phyloP scores from a whole-genome alignment of 2,888 invertebrate genomes.

The Mylabris sibirica region DNA sequence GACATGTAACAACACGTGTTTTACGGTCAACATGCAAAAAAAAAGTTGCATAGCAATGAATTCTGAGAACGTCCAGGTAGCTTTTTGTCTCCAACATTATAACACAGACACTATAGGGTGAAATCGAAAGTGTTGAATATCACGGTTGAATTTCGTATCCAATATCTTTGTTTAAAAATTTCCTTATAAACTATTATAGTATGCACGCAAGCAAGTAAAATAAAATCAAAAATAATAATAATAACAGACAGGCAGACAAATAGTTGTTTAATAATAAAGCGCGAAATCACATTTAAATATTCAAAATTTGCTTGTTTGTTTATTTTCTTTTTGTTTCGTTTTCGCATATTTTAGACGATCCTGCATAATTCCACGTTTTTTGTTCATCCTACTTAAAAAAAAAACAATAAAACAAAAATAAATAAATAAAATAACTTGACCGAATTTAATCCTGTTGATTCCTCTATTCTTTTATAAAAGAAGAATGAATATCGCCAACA shows the following conservation, averaged over 20 bases:
- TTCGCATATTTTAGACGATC: constrained; percentile 18
- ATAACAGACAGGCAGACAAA: constrained; percentile 20
- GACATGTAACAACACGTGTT: constrained; percentile 36
- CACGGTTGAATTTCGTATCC: constrained; percentile 25
- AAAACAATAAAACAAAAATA: no score
- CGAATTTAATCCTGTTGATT: constrained; percentile 31
- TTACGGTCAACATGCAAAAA: constrained; percentile 35
- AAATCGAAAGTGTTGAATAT: constrained; percentile 36
- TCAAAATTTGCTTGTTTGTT: constrained; percentile 29
- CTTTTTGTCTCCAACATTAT: constrained; percentile 29
- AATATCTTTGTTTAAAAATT: constrained; percentile 10
- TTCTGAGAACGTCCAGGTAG: constrained; percentile 35
- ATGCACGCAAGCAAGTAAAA: not conserved
- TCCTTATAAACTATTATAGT: not conserved
- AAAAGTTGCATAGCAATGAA: constrained; percentile 34
- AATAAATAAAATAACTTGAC: constrained; percentile 19
- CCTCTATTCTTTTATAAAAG: constrained; percentile 25
- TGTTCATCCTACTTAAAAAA: no score
- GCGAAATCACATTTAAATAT: constrained; percentile 30
- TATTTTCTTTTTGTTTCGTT: not conserved
- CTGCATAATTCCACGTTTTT: constrained; percentile 30
- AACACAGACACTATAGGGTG: constrained; percentile 17
- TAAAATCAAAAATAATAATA: constrained; percentile 16
- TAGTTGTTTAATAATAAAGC: constrained; percentile 32
- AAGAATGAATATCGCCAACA: constrained; percentile 31